Evolutionary conservation across 1,140 invertebrate genomes (phyloP).

Genomic region (Acromyrmex charruanus): DNA sequence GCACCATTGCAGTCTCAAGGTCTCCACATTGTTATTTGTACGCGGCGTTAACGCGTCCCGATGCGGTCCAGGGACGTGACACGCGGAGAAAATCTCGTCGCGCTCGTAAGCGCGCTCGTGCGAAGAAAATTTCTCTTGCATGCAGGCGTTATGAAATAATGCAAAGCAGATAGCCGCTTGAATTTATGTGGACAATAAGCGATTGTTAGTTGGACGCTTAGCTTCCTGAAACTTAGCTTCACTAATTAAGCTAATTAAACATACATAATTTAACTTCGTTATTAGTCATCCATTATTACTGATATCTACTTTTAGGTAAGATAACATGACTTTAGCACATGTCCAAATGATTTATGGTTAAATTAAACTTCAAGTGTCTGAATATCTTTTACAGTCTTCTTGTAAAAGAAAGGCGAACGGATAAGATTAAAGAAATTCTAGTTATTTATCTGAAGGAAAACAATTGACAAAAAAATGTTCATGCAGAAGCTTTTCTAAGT

Average conservation of each 20-base stretch:
- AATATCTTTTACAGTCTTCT: no score
- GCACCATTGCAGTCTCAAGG: constrained; percentile 82
- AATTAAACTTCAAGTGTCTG: not conserved
- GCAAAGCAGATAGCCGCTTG: not conserved
- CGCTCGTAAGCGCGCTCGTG: constrained; percentile 24
- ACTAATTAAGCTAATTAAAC: not conserved
- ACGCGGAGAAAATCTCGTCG: constrained; percentile 62
- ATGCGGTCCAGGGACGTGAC: constrained; percentile 77
- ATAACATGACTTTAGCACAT: not conserved
- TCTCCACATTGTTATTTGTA: constrained; percentile 85
- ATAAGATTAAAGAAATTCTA: no score
- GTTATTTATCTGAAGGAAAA: no score
- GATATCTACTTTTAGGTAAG: not conserved
- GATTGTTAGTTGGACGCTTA: not conserved
- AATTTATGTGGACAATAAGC: not conserved
- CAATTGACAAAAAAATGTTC: no score
- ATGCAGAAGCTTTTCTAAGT: no score
- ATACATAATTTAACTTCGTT: not conserved
- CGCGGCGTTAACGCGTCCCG: constrained; percentile 79
- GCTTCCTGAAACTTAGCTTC: constrained; percentile 13
- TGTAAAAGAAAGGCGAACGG: no score
- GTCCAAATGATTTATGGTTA: not conserved
- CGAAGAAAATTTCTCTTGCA: constrained; percentile 39
- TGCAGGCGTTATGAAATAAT: constrained; percentile 28
- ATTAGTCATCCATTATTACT: not conserved